Percentiles rank a stretch among this genome's conserved stretches.
phyloP scores from a whole-genome alignment of 2,113 vertebrate genomes.

The Laterallus jamaicensis region DNA sequence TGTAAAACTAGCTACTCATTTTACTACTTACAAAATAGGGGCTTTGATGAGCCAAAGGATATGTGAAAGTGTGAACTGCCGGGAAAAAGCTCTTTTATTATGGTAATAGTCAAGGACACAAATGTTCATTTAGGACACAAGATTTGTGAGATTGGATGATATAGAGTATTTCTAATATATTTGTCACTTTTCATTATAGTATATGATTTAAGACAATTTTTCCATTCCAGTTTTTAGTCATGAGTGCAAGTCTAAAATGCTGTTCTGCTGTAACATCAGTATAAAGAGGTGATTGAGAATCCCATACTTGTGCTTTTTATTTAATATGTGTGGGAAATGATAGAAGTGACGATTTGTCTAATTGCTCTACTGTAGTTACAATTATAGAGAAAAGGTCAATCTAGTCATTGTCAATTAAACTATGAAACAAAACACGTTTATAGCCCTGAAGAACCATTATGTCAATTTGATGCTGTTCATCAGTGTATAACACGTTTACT shows the following conservation, averaged over 20 bases:
- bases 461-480: constrained; percentile 71
- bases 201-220: background rate
- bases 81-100: background rate
- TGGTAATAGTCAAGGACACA: background rate
- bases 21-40: background rate
- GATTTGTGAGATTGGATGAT: background rate
- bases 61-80: background rate
- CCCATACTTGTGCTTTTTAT: constrained; percentile 22
- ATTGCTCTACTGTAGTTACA: constrained; percentile 70
- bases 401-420: constrained; percentile 76
- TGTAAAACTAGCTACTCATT: background rate
- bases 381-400: constrained; percentile 77
- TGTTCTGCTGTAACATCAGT: background rate
- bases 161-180: background rate
- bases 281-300: constrained; percentile 25
- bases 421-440: constrained; percentile 65
- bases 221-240: background rate
- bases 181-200: background rate
- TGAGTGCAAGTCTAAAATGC: background rate
- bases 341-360: constrained; percentile 58
- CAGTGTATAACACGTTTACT: constrained; percentile 48
- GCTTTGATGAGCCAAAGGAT: background rate
- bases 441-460: constrained; percentile 66
- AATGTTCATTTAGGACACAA: background rate
- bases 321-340: constrained; percentile 14